A percentile compares a stretch with the other conserved stretches of the same genome.
These are phyloP conservation scores for Cerceris rybyensis DNA, from an alignment of 2,888 invertebrate species.

Conservation along the genomic window DNA sequence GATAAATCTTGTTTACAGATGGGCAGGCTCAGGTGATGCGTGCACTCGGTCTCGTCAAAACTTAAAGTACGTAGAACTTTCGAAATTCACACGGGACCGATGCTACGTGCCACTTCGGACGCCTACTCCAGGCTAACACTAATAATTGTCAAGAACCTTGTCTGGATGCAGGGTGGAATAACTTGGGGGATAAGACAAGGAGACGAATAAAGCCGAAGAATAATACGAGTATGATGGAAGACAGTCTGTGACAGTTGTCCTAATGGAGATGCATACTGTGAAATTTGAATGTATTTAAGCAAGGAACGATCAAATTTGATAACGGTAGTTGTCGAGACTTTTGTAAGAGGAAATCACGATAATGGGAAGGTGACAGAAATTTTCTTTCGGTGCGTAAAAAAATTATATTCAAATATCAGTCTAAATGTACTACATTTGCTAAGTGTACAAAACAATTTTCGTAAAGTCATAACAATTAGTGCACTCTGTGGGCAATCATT, in stretches of 20 bases:
- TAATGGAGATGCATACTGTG: neutral
- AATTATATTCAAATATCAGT: no score
- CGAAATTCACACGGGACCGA: slow-evolving; percentile 65
- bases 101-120: slow-evolving; percentile 43
- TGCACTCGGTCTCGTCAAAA: slow-evolving; percentile 70
- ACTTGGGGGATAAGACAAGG: neutral
- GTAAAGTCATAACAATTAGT: no score
- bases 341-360: no score
- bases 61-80: slow-evolving; percentile 67
- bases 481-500: no score
- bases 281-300: neutral
- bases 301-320: no score
- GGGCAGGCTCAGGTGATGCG: slow-evolving; percentile 76
- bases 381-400: no score
- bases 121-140: neutral
- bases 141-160: slow-evolving; percentile 60
- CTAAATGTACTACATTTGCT: no score
- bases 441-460: no score
- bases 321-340: no score
- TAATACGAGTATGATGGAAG: no score
- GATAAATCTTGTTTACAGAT: slow-evolving; percentile 80
- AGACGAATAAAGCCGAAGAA: no score
- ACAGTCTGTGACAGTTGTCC: neutral
- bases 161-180: neutral
- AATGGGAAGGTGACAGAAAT: no score